A percentile compares a stretch with the other conserved stretches of the same genome.
phyloP scores from a whole-genome alignment of 1,140 invertebrate genomes.

The Myzus persicae region DNA sequence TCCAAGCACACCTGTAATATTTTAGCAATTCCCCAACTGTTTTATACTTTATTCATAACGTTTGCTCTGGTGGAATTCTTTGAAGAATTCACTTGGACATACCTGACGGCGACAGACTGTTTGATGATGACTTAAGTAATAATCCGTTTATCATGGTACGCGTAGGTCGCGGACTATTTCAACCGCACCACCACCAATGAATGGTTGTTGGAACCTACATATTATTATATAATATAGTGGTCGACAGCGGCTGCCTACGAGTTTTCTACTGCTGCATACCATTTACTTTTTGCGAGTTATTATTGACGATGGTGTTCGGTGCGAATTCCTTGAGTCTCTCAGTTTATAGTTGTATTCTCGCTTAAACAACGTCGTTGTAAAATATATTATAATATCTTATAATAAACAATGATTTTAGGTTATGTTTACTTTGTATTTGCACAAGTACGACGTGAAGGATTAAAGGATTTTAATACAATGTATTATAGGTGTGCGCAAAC shows the following conservation, averaged over 20 bases:
- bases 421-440: background rate
- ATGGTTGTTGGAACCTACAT: background rate
- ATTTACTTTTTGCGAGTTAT: background rate
- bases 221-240: background rate
- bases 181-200: background rate
- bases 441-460: background rate
- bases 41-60: slow-evolving; percentile 22
- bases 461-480: background rate
- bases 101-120: background rate
- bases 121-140: slow-evolving; percentile 2
- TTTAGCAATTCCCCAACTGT: background rate
- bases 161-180: background rate
- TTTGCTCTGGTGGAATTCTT: background rate
- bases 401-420: background rate
- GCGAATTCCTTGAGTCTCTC: background rate
- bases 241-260: background rate
- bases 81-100: background rate
- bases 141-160: background rate
- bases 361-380: background rate
- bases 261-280: background rate
- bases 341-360: background rate
- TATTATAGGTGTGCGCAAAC: background rate
- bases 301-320: background rate
- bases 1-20: background rate
- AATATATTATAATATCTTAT: too few species aligned